Evolutionary conservation across 2,113 vertebrate genomes (phyloP).

Genomic region (Microcebus jonahi): DNA sequence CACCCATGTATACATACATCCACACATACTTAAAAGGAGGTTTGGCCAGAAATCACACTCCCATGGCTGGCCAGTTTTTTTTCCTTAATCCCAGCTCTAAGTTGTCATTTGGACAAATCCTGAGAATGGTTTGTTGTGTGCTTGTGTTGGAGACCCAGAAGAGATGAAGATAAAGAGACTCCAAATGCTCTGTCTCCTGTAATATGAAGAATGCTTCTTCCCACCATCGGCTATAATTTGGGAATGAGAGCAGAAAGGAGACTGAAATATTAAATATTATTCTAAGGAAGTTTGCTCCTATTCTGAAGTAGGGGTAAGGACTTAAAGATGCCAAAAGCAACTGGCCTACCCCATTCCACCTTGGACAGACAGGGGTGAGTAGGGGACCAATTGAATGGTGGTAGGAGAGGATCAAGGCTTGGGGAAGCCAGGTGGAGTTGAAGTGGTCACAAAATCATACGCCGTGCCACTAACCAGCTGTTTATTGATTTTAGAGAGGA

Average conservation of each 20-base stretch:
- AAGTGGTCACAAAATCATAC: background rate
- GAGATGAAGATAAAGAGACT: background rate
- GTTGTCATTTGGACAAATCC: background rate
- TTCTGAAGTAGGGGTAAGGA: background rate
- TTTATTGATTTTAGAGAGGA: background rate
- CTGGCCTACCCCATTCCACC: too few relatives aligned
- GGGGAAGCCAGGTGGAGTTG: background rate
- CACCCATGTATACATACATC: background rate
- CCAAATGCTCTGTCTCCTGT: background rate
- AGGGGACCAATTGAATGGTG: rapidly evolving
- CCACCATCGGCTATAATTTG: background rate
- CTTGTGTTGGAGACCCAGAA: too few relatives aligned
- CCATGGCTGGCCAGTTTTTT: background rate
- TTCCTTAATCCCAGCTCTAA: background rate
- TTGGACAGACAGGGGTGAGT: too few relatives aligned
- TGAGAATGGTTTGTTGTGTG: too few relatives aligned
- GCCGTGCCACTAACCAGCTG: rapidly evolving
- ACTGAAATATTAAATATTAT: background rate
- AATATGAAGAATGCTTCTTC: background rate
- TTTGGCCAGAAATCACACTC: background rate
- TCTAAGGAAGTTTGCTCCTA: background rate
- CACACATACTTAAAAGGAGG: rapidly evolving
- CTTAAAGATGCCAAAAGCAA: rapidly evolving
- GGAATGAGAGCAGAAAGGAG: background rate
- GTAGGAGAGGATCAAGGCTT: too few relatives aligned